These are phyloP conservation scores for Ploceus nigricollis DNA, from an alignment of 2,113 vertebrate genomes.

Conservation along the genomic window DNA sequence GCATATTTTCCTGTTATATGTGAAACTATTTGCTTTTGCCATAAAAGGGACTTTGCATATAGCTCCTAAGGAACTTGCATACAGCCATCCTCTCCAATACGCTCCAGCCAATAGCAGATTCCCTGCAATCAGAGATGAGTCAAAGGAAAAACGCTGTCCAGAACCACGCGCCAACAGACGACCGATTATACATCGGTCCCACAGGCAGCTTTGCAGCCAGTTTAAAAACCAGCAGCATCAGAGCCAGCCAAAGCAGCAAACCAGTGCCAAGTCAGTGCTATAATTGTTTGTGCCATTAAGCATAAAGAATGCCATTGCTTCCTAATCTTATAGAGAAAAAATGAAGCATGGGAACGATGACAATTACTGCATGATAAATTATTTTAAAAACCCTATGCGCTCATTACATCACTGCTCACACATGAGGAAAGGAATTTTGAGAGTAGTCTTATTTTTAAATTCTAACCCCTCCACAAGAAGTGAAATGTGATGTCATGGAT, in stretches of 20 bases:
- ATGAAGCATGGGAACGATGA: not conserved
- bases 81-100: not conserved
- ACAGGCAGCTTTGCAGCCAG: slow-evolving; percentile 35
- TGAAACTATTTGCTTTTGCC: slow-evolving; percentile 42
- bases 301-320: slow-evolving; percentile 52
- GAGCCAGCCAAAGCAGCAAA: slow-evolving; percentile 29
- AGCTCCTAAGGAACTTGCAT: not conserved
- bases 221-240: slow-evolving; percentile 40
- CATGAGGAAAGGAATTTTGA: not conserved
- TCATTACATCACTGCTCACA: not conserved
- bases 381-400: not conserved
- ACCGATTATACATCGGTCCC: slow-evolving; percentile 4
- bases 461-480: not conserved
- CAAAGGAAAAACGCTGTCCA: slow-evolving; percentile 44
- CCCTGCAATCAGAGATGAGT: slow-evolving; percentile 56
- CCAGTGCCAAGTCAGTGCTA: slow-evolving; percentile 37
- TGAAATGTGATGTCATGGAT: not conserved
- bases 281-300: slow-evolving; percentile 60
- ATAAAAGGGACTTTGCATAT: slow-evolving; percentile 25
- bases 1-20: not conserved
- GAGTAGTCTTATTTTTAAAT: not conserved
- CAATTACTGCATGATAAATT: not conserved
- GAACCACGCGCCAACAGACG: not conserved
- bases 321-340: slow-evolving; percentile 21
- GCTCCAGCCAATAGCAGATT: slow-evolving; percentile 10